Evolutionary conservation across 2,797 vertebrate genomes (phyloP).

Genomic region (Poeciliopsis infans): DNA sequence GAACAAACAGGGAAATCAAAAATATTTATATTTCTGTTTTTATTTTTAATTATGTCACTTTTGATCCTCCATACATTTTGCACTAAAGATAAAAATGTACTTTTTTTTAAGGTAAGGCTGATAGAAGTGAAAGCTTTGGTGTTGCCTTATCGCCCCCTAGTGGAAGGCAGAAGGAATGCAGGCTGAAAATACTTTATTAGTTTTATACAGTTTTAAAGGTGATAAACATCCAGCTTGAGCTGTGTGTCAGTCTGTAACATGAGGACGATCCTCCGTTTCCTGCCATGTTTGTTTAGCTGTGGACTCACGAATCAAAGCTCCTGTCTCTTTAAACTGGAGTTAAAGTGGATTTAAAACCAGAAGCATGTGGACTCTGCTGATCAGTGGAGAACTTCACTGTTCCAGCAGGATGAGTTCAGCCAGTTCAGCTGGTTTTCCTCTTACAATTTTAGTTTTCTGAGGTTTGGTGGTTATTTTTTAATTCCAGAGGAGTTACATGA

Average conservation of each 20-base stretch:
- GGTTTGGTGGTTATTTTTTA: neutral
- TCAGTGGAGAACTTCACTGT: conserved; percentile 26
- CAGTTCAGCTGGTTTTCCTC: neutral
- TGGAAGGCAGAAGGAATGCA: neutral
- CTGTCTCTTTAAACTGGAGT: conserved; percentile 28
- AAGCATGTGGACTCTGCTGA: conserved; percentile 27
- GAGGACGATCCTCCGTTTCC: conserved; percentile 28
- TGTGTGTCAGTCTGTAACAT: conserved; percentile 8
- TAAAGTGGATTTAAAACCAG: conserved; percentile 46
- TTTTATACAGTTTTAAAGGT: neutral
- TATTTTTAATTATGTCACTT: too few species aligned
- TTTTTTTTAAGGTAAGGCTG: neutral
- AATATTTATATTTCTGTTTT: too few species aligned
- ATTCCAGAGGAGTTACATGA: neutral
- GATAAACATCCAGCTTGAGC: conserved; percentile 6
- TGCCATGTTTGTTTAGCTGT: conserved; percentile 48
- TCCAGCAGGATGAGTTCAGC: conserved; percentile 3
- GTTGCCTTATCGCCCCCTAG: neutral
- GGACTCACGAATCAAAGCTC: conserved; percentile 38
- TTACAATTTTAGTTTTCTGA: neutral
- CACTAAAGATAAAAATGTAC: neutral
- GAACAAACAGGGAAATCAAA: too few species aligned
- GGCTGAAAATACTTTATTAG: neutral
- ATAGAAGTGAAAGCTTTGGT: neutral
- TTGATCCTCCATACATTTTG: neutral